These are phyloP conservation scores for Drosophila kanekoi DNA, from an alignment of 2,888 invertebrate genomes.

Conservation along the genomic window DNA sequence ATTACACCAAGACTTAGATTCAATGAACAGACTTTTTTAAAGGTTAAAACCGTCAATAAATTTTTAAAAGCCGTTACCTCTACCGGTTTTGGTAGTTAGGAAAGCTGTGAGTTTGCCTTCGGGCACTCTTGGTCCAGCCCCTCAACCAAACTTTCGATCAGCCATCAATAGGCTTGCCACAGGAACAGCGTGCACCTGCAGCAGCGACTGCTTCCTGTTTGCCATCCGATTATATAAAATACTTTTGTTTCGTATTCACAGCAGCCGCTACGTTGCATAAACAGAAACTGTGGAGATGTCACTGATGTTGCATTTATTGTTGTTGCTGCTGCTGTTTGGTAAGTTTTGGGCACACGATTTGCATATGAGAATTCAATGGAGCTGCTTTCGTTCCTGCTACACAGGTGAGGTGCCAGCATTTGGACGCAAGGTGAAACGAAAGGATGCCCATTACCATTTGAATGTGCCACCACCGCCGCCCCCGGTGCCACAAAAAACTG, in stretches of 20 bases:
- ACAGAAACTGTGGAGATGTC: slow-evolving; percentile 54
- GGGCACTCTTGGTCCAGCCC: slow-evolving; percentile 2
- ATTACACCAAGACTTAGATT: slow-evolving; percentile 10
- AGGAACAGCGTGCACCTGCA: slow-evolving; percentile 39
- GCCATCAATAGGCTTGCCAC: slow-evolving; percentile 19
- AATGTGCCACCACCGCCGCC: slow-evolving; percentile 62
- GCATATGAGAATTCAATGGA: slow-evolving; percentile 15
- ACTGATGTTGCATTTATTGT: slow-evolving; percentile 54
- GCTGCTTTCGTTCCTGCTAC: slow-evolving; percentile 13
- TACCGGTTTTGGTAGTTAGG: slow-evolving; percentile 34
- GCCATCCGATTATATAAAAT: slow-evolving; percentile 44
- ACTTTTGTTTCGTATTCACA: slow-evolving; percentile 44
- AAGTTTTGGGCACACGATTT: slow-evolving; percentile 42
- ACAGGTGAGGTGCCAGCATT: slow-evolving; percentile 48
- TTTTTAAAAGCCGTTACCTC: slow-evolving; percentile 4
- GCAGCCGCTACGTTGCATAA: slow-evolving; percentile 57
- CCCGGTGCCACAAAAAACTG: slow-evolving; percentile 27
- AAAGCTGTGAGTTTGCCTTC: slow-evolving; percentile 5
- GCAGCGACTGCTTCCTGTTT: slow-evolving; percentile 56
- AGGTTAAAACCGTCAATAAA: slow-evolving; percentile 7
- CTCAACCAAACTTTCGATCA: slow-evolving; percentile 4
- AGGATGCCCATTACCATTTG: slow-evolving; percentile 67
- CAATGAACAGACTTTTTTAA: neutral
- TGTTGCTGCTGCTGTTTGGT: slow-evolving; percentile 69
- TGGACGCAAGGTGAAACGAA: slow-evolving; percentile 77